These are phyloP conservation scores for Colius striatus DNA, from an alignment of 2,113 vertebrate genomes.

Conservation along the genomic window DNA sequence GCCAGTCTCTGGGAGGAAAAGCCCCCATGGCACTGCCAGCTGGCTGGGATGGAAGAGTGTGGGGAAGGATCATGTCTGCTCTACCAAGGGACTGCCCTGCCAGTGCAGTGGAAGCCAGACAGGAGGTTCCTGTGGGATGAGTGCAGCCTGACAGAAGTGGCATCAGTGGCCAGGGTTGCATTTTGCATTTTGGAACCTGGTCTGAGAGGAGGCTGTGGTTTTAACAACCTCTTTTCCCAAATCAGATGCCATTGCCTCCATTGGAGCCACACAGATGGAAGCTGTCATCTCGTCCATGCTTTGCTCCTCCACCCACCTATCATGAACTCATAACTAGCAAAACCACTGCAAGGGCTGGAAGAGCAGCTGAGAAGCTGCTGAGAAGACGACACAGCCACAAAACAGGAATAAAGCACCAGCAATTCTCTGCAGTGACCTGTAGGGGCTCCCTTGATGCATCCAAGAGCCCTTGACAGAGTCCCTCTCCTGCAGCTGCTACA, in stretches of 20 bases:
- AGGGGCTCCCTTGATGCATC: not conserved
- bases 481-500: not conserved
- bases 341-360: not conserved
- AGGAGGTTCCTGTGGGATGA: not conserved
- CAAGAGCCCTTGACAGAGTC: rapidly evolving
- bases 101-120: not conserved
- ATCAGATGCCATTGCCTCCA: not conserved
- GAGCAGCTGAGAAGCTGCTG: not conserved
- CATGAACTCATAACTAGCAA: not conserved
- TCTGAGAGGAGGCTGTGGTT: not conserved
- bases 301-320: not conserved
- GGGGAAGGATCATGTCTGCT: not conserved
- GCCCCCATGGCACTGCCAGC: not conserved
- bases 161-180: not conserved
- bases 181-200: not conserved
- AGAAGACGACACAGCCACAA: not conserved
- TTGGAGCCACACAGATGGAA: not conserved
- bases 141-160: not conserved
- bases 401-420: not conserved
- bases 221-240: conserved; percentile 18
- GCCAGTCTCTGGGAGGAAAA: not conserved
- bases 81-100: rapidly evolving
- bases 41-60: not conserved
- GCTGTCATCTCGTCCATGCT: not conserved
- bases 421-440: rapidly evolving